Conservation (phyloP, 2,888 invertebrate species). For the Trilocha varians region DNA sequence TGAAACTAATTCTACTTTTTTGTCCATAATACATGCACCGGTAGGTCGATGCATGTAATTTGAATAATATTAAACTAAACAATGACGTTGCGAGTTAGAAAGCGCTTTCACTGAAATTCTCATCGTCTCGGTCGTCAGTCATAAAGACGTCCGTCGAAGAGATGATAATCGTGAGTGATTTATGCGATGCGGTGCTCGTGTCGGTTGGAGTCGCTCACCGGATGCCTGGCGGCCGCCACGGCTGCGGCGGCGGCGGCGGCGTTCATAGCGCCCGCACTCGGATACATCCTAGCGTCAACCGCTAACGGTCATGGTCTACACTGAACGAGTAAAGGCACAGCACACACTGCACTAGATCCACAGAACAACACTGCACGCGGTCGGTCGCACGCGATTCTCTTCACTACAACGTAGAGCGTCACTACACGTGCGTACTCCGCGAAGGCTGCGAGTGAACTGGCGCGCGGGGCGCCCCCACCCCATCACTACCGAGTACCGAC, state of each 20-base stretch:
- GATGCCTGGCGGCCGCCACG: conserved; percentile 88
- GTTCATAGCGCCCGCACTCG: conserved; percentile 87
- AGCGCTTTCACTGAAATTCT: neutral
- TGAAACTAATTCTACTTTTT: neutral
- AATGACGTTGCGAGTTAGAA: neutral
- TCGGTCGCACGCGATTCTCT: conserved; percentile 54
- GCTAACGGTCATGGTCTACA: conserved; percentile 61
- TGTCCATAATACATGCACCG: conserved; percentile 1
- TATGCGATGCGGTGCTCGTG: neutral
- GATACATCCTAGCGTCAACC: conserved; percentile 83
- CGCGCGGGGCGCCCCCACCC: conserved; percentile 34
- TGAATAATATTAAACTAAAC: conserved; percentile 2
- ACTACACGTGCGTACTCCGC: conserved; percentile 34
- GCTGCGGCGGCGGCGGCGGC: conserved; percentile 89
- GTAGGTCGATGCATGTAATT: conserved; percentile 4
- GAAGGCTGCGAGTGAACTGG: conserved; percentile 52
- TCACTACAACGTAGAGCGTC: conserved; percentile 20
- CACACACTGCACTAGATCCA: conserved; percentile 60
- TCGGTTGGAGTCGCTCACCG: conserved; percentile 61
- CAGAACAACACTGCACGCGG: conserved; percentile 48
- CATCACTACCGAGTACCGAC: conserved; percentile 36
- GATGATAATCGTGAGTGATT: conserved; percentile 1
- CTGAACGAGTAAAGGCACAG: conserved; percentile 47
- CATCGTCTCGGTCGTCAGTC: neutral
- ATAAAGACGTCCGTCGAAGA: neutral